Evolutionary conservation across 2,113 vertebrate genomes (phyloP), one percentile per base, ranked within the genome.

Genomic region (Pseudonaja textilis): DNA sequence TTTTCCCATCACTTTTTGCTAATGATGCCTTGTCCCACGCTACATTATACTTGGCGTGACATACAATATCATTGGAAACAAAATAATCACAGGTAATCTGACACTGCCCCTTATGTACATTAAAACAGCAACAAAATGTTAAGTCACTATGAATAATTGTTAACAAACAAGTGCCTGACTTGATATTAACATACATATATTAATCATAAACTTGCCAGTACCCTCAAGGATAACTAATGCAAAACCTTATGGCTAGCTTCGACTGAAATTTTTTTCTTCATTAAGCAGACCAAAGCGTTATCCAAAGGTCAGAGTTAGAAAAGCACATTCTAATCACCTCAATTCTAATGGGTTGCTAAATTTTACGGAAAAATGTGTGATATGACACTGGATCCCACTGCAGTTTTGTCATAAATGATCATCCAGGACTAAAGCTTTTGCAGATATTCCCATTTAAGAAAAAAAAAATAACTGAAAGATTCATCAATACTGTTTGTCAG

Each of bases 241-340:
- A 89, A 89, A 81, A 39, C 52, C 54, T 26, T 88, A 88, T 59
- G 39, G 39, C 85, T 93, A 23, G 23, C 81, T 93, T 94, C 94
- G 90, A 92, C 0, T 74, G 12, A 59, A 25, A 91, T 4, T 61
- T 61, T 5, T 93, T 94, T 88, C 47, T 47, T 92, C 54, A 56
- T 8, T 59, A 57, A 90, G 11, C 90, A 1, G 93, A 54, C 2
- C 93, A 74, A 85, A 2, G 50, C 81, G 11, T 90, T 81, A 94
- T 0, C 0, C 20, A 90, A 1, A 94, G 94, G 14, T 85, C 52
- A 91, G 56, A 56, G 7, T 91, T 39, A 91, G 16, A 61, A 91
- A 9, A 26, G 14, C 7, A 54, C 61, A 91, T n/a, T 87, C 64
- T 16, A 2, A 2, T 18, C 86, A 74, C 16, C 61, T 89, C 0